Evolutionary conservation across 2,113 vertebrate genomes (phyloP).

Genomic region (Apus apus): DNA sequence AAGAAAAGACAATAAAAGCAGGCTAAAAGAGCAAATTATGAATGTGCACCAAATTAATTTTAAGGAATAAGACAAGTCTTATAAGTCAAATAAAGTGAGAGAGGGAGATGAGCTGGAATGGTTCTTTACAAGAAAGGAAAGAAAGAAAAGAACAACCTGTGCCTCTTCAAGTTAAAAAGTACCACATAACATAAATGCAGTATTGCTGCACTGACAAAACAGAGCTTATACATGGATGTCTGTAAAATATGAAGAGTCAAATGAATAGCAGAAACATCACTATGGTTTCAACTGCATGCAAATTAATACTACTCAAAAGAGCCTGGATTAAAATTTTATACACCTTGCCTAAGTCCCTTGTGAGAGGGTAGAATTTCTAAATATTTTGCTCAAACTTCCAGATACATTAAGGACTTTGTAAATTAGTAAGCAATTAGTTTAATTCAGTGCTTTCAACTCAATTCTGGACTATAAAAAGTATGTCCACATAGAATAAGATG

Average conservation of each 20-base stretch:
- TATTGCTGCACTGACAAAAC: not conserved
- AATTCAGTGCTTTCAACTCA: not conserved
- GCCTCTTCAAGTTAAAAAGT: not conserved
- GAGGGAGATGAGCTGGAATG: not conserved
- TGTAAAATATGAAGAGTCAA: not conserved
- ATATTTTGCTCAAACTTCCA: not conserved
- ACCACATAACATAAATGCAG: not conserved
- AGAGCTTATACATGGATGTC: not conserved
- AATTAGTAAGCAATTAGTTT: not conserved
- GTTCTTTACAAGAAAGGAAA: not conserved
- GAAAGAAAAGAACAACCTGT: not conserved
- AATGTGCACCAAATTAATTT: conserved; percentile 23
- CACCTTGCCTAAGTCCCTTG: not conserved
- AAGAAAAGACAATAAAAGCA: conserved; percentile 46
- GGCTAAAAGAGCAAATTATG: conserved; percentile 47
- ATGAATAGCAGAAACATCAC: not conserved
- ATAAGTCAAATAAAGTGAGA: not conserved
- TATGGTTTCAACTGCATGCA: not conserved
- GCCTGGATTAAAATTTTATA: not conserved
- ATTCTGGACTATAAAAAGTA: not conserved
- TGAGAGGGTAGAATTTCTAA: not conserved
- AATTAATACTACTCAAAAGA: not conserved
- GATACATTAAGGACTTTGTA: not conserved
- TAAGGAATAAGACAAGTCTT: not conserved
- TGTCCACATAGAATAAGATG: not conserved